Evolutionary conservation across 2,113 vertebrate species (phyloP).

Genomic region (Pholis gunnellus): DNA sequence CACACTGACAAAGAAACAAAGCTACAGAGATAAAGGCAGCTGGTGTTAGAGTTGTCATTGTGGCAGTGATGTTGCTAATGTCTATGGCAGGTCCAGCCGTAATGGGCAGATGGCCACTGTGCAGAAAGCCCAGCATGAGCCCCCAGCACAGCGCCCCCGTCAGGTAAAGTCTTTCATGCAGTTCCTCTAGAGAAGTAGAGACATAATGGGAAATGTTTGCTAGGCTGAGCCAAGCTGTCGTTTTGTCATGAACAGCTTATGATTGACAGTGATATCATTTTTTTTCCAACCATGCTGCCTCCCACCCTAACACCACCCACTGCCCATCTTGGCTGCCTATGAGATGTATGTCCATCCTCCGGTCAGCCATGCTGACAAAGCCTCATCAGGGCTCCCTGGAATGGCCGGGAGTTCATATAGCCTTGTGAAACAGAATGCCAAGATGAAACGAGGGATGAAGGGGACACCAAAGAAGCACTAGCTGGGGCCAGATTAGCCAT

Average conservation of each 20-base stretch:
- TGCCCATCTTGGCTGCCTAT: conserved; percentile 22
- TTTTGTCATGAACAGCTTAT: conserved; percentile 37
- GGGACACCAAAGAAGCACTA: conserved; percentile 59
- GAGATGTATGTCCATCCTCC: conserved; percentile 33
- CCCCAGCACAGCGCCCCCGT: conserved; percentile 50
- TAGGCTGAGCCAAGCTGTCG: conserved; percentile 7
- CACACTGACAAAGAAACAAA: conserved; percentile 64
- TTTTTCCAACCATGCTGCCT: not conserved
- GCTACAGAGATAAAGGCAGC: conserved; percentile 62
- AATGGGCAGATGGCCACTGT: conserved; percentile 53
- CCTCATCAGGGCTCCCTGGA: conserved; percentile 38
- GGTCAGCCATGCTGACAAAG: not conserved
- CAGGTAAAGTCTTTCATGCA: conserved; percentile 28
- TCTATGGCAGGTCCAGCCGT: conserved; percentile 42
- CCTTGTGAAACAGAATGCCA: conserved; percentile 45
- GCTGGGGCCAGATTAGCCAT: conserved; percentile 67
- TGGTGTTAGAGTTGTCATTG: conserved; percentile 58
- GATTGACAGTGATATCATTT: conserved; percentile 44
- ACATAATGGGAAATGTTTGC: conserved; percentile 6
- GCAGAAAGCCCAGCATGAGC: conserved; percentile 27
- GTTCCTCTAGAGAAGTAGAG: conserved; percentile 5
- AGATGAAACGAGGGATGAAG: conserved; percentile 70
- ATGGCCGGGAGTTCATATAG: conserved; percentile 34
- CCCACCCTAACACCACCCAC: conserved; percentile 6
- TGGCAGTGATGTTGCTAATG: conserved; percentile 44